phyloP scores from a whole-genome alignment of 2,888 invertebrate species.

The Monopis laevigella region DNA sequence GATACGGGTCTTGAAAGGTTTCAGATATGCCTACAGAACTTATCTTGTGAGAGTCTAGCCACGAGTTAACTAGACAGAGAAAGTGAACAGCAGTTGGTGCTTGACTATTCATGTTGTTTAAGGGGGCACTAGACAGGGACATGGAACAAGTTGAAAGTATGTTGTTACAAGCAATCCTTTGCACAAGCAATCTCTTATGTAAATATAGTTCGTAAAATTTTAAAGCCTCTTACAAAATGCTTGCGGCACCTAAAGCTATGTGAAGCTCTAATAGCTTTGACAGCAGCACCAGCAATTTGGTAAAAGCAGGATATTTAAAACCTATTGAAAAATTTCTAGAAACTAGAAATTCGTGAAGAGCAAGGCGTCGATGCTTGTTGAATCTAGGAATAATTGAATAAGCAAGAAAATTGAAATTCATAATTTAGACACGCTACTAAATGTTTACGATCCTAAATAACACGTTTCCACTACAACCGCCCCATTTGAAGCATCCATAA shows the following conservation, averaged over 20 bases:
- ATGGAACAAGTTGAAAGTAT: conserved; percentile 19
- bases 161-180: conserved; percentile 6
- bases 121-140: conserved; percentile 12
- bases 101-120: conserved; percentile 21
- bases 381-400: not conserved
- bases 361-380: not conserved
- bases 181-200: conserved; percentile 2
- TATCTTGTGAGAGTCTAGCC: conserved; percentile 11
- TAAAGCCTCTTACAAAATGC: conserved; percentile 3
- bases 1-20: conserved; percentile 14
- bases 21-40: conserved; percentile 11
- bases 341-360: too few relatives aligned
- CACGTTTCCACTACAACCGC: too few relatives aligned
- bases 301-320: too few relatives aligned
- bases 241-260: not conserved
- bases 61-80: conserved; percentile 21
- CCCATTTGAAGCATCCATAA: conserved; percentile 33
- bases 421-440: conserved; percentile 27
- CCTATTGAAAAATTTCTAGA: too few relatives aligned
- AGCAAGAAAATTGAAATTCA: conserved; percentile 6
- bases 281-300: too few relatives aligned
- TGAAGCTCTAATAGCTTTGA: too few relatives aligned
- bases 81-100: conserved; percentile 24
- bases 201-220: conserved; percentile 7
- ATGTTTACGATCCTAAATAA: conserved; percentile 34